Evolutionary conservation across 2,797 vertebrate genomes (phyloP).

Genomic region (Gymnopithys bicolor): DNA sequence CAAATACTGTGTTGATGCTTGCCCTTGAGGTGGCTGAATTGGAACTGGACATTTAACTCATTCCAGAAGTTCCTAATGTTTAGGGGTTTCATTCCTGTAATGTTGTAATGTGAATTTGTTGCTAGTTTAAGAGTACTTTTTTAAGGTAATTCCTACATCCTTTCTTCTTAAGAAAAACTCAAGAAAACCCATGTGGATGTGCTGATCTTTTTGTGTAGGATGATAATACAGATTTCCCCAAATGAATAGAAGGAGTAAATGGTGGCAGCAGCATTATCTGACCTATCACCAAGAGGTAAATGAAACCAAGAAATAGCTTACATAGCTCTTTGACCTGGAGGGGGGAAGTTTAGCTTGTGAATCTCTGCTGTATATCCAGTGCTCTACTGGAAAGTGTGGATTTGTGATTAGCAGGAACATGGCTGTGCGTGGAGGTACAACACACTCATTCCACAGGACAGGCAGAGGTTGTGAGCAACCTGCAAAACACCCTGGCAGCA

Average conservation of each 20-base stretch:
- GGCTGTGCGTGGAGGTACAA: rapidly evolving
- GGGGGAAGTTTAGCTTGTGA: not conserved
- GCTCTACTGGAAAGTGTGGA: not conserved
- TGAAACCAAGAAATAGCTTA: not conserved
- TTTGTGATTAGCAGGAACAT: not conserved
- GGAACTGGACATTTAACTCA: not conserved
- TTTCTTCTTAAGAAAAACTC: not conserved
- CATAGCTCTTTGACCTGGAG: not conserved
- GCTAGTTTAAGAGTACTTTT: not conserved
- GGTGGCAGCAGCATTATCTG: not conserved
- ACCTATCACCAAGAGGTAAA: not conserved
- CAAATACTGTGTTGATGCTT: not conserved
- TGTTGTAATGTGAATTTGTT: not conserved
- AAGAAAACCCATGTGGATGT: not conserved
- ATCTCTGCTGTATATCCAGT: not conserved
- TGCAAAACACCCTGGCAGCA: not conserved
- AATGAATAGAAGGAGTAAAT: not conserved
- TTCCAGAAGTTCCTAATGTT: not conserved
- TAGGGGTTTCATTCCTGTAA: not conserved
- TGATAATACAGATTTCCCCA: not conserved
- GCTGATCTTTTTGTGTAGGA: not conserved
- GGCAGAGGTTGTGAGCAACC: not conserved
- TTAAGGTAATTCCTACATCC: not conserved
- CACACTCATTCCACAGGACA: not conserved
- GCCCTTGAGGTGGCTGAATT: not conserved